Conservation (phyloP, 2,113 vertebrate species). For the Reinhardtius hippoglossoides region DNA sequence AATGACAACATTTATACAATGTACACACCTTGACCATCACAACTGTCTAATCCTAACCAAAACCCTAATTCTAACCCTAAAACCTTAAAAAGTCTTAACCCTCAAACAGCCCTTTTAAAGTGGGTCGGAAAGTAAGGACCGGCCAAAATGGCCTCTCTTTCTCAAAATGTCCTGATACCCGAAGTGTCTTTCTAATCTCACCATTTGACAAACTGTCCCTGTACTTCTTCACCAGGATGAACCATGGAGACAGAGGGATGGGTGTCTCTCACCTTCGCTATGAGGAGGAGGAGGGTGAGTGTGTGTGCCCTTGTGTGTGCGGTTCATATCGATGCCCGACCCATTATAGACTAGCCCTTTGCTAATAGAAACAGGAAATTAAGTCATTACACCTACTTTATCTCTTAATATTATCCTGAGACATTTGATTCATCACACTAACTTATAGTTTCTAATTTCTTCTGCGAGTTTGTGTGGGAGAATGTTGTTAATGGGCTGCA, state of each 20-base stretch:
- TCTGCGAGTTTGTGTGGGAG: constrained; percentile 13
- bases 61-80: too few species aligned
- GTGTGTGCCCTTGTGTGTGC: constrained; percentile 39
- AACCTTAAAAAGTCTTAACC: background rate
- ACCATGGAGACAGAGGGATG: constrained; percentile 83
- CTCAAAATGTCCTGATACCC: too few species aligned
- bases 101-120: too few species aligned
- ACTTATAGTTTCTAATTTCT: constrained; percentile 12
- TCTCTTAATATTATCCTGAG: background rate
- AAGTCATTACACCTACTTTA: constrained; percentile 4
- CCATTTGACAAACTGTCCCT: background rate
- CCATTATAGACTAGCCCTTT: background rate
- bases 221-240: constrained; percentile 81
- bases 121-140: too few species aligned
- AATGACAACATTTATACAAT: too few species aligned
- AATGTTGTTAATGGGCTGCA: constrained; percentile 20
- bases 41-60: too few species aligned
- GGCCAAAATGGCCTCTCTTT: too few species aligned
- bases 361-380: constrained; percentile 19
- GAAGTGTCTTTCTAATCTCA: background rate
- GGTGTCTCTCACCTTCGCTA: constrained; percentile 81
- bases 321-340: background rate
- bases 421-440: background rate
- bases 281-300: constrained; percentile 89
- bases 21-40: background rate